These are phyloP conservation scores for Pseudochirops corinnae DNA, from an alignment of 2,797 vertebrate genomes.

Conservation along the genomic window DNA sequence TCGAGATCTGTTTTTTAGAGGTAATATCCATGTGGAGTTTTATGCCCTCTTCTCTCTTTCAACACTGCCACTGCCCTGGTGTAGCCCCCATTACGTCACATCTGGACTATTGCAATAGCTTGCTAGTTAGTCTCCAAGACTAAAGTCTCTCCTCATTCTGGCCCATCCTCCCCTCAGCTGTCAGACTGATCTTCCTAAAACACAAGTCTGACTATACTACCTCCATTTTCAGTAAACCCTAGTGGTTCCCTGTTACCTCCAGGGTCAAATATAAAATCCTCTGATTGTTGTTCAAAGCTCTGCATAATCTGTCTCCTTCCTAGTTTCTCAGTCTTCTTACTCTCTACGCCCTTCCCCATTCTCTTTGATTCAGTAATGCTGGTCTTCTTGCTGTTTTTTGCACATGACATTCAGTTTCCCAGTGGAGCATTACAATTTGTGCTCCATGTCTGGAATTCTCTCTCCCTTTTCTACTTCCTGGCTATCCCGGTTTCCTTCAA, in stretches of 20 bases:
- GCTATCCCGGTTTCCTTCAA: background rate
- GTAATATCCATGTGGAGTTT: background rate
- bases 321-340: background rate
- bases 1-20: background rate
- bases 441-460: background rate
- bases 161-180: background rate
- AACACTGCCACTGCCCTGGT: background rate
- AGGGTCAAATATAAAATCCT: background rate
- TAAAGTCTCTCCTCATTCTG: background rate
- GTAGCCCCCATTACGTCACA: background rate
- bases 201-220: background rate
- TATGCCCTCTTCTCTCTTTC: background rate
- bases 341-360: background rate
- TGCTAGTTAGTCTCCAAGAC: background rate
- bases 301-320: background rate
- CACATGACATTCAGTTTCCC: background rate
- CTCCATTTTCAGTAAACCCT: background rate
- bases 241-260: background rate
- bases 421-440: background rate
- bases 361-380: background rate
- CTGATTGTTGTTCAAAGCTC: background rate
- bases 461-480: background rate
- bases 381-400: background rate
- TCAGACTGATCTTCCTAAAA: background rate
- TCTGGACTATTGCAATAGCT: background rate